Base-by-base conservation (phyloP, 2,888 invertebrate genomes). In the Trichopria drosophilae region DNA sequence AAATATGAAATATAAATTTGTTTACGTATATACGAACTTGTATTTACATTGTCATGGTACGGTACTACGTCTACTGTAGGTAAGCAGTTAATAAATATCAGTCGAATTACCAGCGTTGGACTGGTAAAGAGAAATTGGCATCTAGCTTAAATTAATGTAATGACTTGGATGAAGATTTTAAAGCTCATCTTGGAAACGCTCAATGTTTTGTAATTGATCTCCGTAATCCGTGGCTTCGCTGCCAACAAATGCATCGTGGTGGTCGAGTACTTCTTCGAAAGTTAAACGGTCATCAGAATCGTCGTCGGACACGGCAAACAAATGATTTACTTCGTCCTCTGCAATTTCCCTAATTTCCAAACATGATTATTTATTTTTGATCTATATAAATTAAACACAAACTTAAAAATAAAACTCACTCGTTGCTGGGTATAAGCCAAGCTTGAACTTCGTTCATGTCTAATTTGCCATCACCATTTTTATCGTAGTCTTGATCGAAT, bases 361-460 rank as follows among this genome's bases (percentile, higher is more conserved):
- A 28, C 9, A 26, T 37, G 26, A 51, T 35, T 51, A 32, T 26
- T 20, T 13, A 6, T 13, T 10, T 16, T 18, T 7, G 18, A 32
- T 15, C 9, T 24, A 42, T 29, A 12, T 10, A 24, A 18, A 42
- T 4, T 15, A 9, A 9, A 12, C 46, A 15, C 7, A 15, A n/a
- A 12, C 12, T 13, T n/a, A 4, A 44, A 32, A 46, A 53, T n/a
- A 16, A n/a, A 22, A 80, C 86, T 83, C 73, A 90, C 90, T 88
- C 86, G 74, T 92, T 93, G 68, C 90, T 90, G 0, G 95, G 95
- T 29, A 94, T 85, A 57, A 93, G 82, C 98, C 97, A 99, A 1
- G 84, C 81, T 29, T 86, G 78, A 45, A 98, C 85, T 80, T 99
- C 98, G 47, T 81, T 79, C 1, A 81, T 80, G 65, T 85, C 84